Base-by-base conservation (phyloP, 2,888 invertebrate species). In the Willowsia nigromaculata region DNA sequence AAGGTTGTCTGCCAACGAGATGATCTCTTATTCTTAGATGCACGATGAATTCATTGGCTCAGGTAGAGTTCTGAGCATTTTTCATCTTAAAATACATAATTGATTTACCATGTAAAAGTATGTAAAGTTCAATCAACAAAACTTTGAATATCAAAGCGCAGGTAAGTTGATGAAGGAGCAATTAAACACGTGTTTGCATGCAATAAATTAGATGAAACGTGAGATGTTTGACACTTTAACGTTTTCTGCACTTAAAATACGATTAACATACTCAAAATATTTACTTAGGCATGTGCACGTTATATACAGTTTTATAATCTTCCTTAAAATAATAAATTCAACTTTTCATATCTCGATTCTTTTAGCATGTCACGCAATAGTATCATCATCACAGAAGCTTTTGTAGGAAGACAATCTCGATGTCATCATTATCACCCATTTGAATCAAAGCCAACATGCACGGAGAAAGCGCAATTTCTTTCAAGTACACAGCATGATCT, bases 181-280 rank as follows among this genome's bases (percentile, higher is more conserved):
- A 84, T 84, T 84, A 84, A 71, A 53, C 40, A 30, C 65, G 71
- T 71, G 71, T 50, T 53, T 84, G 33, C 37, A 33, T 33, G 59
- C 15, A 18, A 84, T 84, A 84, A 84, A 84, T 84, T 84, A 56
- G 47, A 71, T 68, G 84, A 56, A 53, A 71, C 84, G 84, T 84
- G 84, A 84, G 50, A 37, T 71, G 84, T 71, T 84, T 84, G 84
- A 84, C 84, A 84, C 50, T 84, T 53, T 84, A 37, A 68, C 43
- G 53, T 62, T 13, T 76, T 50, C 40, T 40, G 15, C 37, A 18
- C 53, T 5, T 6, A n/a, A 74, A 30, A 30, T 65, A 65, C 65
- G 30, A 33, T 4, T 4, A 15, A 33, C 15, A 7, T 65, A 30
- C 30, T 53, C 53, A 53, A 53, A 53, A 53, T 53, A 53, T 15